Percentiles rank a stretch among this genome's conserved stretches.
phyloP scores from a whole-genome alignment of 30 jellyfish, hydroid and myxozoan genomes.

The Hydractinia echinata region DNA sequence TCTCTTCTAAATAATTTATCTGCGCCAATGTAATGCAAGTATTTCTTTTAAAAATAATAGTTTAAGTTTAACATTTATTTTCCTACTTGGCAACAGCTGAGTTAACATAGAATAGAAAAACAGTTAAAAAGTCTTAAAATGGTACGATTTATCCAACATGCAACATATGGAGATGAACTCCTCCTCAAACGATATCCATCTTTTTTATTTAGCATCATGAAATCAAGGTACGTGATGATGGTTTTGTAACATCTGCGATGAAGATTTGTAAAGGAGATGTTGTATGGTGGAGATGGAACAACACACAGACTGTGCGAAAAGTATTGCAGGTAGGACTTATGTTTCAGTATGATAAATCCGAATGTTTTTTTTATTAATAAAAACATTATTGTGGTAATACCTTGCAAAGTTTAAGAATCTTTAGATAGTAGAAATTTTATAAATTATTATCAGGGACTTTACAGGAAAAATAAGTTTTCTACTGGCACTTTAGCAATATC shows the following conservation, averaged over 20 bases:
- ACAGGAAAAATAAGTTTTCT: too few species aligned
- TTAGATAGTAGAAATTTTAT: too few species aligned
- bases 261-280: slow-evolving; percentile 34
- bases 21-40: too few species aligned
- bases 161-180: neutral
- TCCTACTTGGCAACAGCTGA: neutral
- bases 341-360: neutral
- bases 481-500: too few species aligned
- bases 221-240: slow-evolving; percentile 22
- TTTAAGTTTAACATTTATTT: neutral
- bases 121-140: neutral
- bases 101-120: neutral
- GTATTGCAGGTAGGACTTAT: slow-evolving; percentile 14
- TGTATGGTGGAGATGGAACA: slow-evolving; percentile 53
- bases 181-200: neutral
- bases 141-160: too few species aligned
- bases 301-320: slow-evolving; percentile 20
- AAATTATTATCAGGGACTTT: too few species aligned
- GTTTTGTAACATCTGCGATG: slow-evolving; percentile 16
- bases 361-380: too few species aligned
- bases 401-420: too few species aligned
- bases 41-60: too few species aligned
- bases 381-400: too few species aligned
- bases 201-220: slow-evolving; percentile 32
- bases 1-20: too few species aligned